Conservation (phyloP, 2,888 invertebrate species). For the Unio delphinus region DNA sequence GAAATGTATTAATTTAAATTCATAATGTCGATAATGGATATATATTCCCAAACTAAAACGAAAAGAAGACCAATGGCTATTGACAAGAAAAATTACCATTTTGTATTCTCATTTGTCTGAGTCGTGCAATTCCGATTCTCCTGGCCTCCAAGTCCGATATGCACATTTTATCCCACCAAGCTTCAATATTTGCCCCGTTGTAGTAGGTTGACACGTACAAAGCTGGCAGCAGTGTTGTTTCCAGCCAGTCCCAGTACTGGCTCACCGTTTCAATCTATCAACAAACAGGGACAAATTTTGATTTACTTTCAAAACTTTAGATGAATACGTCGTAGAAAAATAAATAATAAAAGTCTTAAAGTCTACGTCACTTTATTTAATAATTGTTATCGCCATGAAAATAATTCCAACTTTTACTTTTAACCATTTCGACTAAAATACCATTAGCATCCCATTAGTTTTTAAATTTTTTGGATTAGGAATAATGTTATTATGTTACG, state of each 20-base stretch:
- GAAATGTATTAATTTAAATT: too few species aligned
- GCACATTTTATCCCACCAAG: slow-evolving; percentile 68
- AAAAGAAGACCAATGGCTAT: not conserved
- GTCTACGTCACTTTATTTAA: too few species aligned
- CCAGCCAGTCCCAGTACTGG: slow-evolving; percentile 65
- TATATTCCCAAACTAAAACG: too few species aligned
- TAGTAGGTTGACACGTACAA: slow-evolving; percentile 65
- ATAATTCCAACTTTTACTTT: too few species aligned
- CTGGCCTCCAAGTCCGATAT: slow-evolving; percentile 62
- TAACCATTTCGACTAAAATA: too few species aligned
- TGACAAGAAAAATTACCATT: slow-evolving; percentile 47
- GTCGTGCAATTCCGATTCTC: slow-evolving; percentile 66
- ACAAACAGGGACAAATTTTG: not conserved
- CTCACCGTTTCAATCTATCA: slow-evolving; percentile 52
- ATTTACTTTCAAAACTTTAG: not conserved
- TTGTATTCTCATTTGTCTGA: slow-evolving; percentile 68
- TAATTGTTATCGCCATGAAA: too few species aligned
- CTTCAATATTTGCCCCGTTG: slow-evolving; percentile 59
- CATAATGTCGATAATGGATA: too few species aligned
- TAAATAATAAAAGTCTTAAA: too few species aligned
- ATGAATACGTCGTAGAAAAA: not conserved
- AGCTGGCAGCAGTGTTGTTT: slow-evolving; percentile 60
- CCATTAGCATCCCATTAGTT: too few species aligned
- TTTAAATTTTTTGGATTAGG: too few species aligned
- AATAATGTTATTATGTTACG: too few species aligned